phyloP scores from a whole-genome alignment of 2,113 vertebrate genomes.

The Gila orcuttii region DNA sequence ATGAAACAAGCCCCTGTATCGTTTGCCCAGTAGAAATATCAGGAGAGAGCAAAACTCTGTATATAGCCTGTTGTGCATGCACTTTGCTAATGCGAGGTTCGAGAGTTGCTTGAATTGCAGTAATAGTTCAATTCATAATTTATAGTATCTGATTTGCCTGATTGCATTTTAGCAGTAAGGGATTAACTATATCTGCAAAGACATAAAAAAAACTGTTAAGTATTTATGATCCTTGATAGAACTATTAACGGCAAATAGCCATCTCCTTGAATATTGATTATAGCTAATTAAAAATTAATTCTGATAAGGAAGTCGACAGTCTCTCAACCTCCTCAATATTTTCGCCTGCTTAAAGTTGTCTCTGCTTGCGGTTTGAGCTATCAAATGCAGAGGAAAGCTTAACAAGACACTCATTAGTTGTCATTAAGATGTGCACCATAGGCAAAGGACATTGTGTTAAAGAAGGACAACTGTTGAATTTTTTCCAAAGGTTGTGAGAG shows the following conservation, averaged over 20 bases:
- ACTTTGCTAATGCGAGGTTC: slow-evolving; percentile 71
- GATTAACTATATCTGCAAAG: slow-evolving; percentile 74
- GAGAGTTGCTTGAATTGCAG: slow-evolving; percentile 56
- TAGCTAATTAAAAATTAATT: slow-evolving; percentile 93
- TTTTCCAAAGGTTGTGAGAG: slow-evolving; percentile 57
- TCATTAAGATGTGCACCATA: slow-evolving; percentile 82
- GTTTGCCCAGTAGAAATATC: slow-evolving; percentile 63
- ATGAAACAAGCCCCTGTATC: slow-evolving; percentile 64
- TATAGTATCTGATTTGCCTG: slow-evolving; percentile 93
- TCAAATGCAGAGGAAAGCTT: slow-evolving; percentile 82
- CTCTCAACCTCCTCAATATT: slow-evolving; percentile 69
- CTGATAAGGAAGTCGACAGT: slow-evolving; percentile 77
- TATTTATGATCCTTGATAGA: slow-evolving; percentile 93
- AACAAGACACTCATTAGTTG: slow-evolving; percentile 88
- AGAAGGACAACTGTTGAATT: slow-evolving; percentile 79
- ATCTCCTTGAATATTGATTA: slow-evolving; percentile 94
- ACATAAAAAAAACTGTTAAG: slow-evolving; percentile 82
- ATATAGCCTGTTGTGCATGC: slow-evolving; percentile 60
- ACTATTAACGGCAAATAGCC: slow-evolving; percentile 83
- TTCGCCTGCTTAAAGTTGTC: slow-evolving; percentile 61
- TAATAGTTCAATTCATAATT: slow-evolving; percentile 85
- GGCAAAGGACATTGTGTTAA: slow-evolving; percentile 69
- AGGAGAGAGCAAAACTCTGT: slow-evolving; percentile 64
- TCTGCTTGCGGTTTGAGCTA: slow-evolving; percentile 63
- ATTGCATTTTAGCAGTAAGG: slow-evolving; percentile 87